A percentile compares a stretch with the other conserved stretches of the same genome.
phyloP scores from a whole-genome alignment of 2,113 vertebrate genomes.

The Panurus biarmicus region DNA sequence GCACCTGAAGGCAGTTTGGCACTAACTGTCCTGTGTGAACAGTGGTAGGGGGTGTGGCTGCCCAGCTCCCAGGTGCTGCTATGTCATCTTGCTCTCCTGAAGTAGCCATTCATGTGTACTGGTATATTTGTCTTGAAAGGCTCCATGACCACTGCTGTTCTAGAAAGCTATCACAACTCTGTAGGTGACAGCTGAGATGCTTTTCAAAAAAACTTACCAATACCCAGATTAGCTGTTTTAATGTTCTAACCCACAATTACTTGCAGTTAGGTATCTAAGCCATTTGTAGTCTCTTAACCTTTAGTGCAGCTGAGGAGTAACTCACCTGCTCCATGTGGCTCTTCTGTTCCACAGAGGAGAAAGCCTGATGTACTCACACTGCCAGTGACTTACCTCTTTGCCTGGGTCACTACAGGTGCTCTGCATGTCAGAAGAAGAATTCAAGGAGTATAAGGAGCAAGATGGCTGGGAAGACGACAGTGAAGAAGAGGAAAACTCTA shows the following conservation, averaged over 20 bases:
- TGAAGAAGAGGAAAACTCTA: slow-evolving; percentile 65
- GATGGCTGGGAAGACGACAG: slow-evolving; percentile 77
- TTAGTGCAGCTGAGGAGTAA: neutral
- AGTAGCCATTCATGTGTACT: accelerated
- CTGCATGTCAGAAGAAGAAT: slow-evolving; percentile 83
- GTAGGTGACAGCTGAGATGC: neutral
- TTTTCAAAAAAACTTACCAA: neutral
- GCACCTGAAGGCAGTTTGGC: neutral
- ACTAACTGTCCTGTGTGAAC: accelerated
- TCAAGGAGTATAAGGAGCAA: slow-evolving; percentile 79
- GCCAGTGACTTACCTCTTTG: neutral
- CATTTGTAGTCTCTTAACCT: neutral
- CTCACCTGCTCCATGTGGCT: accelerated
- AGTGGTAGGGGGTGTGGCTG: neutral
- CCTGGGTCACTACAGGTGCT: slow-evolving; percentile 73
- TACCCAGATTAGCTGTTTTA: neutral
- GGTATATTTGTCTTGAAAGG: neutral
- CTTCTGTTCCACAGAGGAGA: neutral
- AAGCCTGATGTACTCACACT: neutral
- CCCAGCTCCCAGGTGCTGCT: neutral
- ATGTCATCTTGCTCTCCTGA: neutral
- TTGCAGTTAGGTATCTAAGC: neutral
- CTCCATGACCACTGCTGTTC: neutral
- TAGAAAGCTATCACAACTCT: neutral
- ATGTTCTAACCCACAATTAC: neutral